A percentile compares a stretch with the other conserved stretches of the same genome.
These are phyloP conservation scores for Agrotis puta DNA, from an alignment of 2,888 invertebrate species.

Conservation along the genomic window DNA sequence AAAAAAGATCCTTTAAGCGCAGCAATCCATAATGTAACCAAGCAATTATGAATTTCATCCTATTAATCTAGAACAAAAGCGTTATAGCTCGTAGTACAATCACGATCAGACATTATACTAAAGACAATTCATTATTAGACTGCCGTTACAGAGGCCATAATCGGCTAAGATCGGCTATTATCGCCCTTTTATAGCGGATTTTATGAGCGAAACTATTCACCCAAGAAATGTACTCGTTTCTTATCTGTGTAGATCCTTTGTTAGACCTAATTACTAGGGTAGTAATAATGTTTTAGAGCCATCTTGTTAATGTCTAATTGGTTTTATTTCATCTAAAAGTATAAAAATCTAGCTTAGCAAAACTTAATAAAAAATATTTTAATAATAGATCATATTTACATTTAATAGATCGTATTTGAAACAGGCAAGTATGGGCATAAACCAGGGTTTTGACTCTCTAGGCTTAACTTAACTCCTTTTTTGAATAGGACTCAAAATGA, in stretches of 20 bases:
- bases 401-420: too few relatives aligned
- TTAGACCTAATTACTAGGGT: slow-evolving; percentile 79
- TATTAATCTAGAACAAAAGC: slow-evolving; percentile 79
- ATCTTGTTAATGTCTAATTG: slow-evolving; percentile 14
- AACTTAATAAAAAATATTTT: too few relatives aligned
- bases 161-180: slow-evolving; percentile 90
- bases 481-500: too few relatives aligned
- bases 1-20: slow-evolving; percentile 34
- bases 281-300: slow-evolving; percentile 31
- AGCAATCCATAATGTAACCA: slow-evolving; percentile 58
- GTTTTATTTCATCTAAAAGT: background rate
- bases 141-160: slow-evolving; percentile 88
- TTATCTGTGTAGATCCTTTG: slow-evolving; percentile 82
- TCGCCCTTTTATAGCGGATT: slow-evolving; percentile 91
- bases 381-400: too few relatives aligned
- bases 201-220: slow-evolving; percentile 90
- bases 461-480: too few relatives aligned
- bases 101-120: slow-evolving; percentile 87
- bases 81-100: slow-evolving; percentile 77
- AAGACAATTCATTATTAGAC: slow-evolving; percentile 91
- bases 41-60: slow-evolving; percentile 72
- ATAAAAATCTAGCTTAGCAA: too few relatives aligned
- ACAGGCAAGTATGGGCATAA: too few relatives aligned
- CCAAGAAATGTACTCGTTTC: slow-evolving; percentile 85
- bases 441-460: too few relatives aligned